Evolutionary conservation across 1,140 invertebrate species (phyloP), one percentile per base, ranked within the genome.

Genomic region (Lordiphosa collinella): DNA sequence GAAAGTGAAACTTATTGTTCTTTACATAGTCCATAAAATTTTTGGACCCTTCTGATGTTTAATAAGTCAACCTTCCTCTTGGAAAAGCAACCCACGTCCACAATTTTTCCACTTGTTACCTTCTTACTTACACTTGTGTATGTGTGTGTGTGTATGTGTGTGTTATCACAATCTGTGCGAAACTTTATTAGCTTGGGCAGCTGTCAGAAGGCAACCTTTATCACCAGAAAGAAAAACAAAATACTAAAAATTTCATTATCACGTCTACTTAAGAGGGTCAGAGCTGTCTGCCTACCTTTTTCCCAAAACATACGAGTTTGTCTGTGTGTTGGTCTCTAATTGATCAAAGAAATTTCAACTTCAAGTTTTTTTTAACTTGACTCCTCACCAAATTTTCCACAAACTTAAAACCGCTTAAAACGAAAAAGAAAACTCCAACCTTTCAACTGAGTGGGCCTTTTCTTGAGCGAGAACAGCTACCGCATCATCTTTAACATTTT

Each of bases 331-430:
- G 18, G 14, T 14, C 54, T 49, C 48, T 64, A 78, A 84, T 82
- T 82, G 71, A 82, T 72, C 72, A 82, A 80, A 75, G 53, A 40
- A 56, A 49, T 37, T 53, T 53, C 41, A 4, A 22, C 4, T 61
- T 50, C n/a, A 29, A 62, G 50, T 74, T 80, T 57, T 57, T 47
- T 66, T 46, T 37, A 72, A 72, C 63, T 29, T 22, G 18, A 22
- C 18, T 22, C 4, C 6, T 29, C 25, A 29, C 25, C 2, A 78
- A 78, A 78, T 82, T 82, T 82, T 55, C 84, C 72, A 68, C 68
- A 53, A 85, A 82, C 78, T 82, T 84, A 85, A 82, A 82, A 67
- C 63, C 63, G 68, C 79, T 82, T 84, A 69, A 16, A 48, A n/a
- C 1, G 8, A 8, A 29, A 29, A 22, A 8, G 7, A 29, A 29